Conservation (phyloP, 2,113 vertebrate species). For the Rallus limicola region DNA sequence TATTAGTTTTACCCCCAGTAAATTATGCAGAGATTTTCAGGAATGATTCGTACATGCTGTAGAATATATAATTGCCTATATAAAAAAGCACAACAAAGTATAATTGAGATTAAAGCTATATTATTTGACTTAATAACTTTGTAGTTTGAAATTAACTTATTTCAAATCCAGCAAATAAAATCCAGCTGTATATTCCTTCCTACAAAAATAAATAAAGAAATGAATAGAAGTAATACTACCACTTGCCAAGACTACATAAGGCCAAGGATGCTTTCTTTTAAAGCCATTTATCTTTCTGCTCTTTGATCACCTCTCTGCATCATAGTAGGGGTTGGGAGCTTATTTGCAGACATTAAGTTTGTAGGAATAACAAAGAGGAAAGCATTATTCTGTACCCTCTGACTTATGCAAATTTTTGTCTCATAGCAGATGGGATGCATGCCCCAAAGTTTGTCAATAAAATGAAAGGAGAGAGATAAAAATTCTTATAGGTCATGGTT, state of each 20-base stretch:
- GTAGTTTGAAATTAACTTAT: background rate
- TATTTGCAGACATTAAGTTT: background rate
- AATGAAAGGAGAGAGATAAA: conserved; percentile 43
- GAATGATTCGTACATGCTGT: background rate
- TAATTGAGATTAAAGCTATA: background rate
- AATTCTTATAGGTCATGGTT: conserved; percentile 13
- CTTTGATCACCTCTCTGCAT: background rate
- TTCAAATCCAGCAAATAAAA: background rate
- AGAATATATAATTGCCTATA: background rate
- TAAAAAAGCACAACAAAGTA: background rate
- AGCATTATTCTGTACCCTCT: background rate
- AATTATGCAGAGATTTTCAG: background rate
- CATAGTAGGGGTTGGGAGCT: background rate
- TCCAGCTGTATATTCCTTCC: background rate
- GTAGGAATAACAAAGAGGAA: background rate
- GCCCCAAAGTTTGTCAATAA: conserved; percentile 48
- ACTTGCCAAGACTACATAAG: background rate
- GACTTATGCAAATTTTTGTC: conserved; percentile 57
- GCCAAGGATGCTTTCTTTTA: background rate
- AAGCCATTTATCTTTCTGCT: background rate
- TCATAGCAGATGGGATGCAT: background rate
- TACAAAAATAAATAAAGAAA: background rate
- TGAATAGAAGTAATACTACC: background rate
- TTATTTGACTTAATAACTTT: background rate
- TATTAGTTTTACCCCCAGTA: background rate